Conservation (phyloP, 2,888 invertebrate genomes). For the Drosophila basisetae region DNA sequence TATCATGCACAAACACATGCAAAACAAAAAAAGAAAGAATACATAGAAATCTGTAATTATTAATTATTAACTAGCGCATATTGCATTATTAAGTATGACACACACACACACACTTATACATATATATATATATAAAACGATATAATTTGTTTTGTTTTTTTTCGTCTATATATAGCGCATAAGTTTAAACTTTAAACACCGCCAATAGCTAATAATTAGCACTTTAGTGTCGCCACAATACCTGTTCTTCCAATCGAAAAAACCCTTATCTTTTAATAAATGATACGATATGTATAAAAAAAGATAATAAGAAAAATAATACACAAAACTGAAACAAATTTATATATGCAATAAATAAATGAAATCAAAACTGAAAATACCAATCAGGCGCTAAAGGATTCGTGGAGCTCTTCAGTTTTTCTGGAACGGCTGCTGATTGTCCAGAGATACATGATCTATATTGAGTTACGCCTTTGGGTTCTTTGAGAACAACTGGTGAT, state of each 20-base stretch:
- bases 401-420: background rate
- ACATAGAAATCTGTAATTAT: constrained; percentile 53
- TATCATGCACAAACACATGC: constrained; percentile 18
- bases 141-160: constrained; percentile 59
- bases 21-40: constrained; percentile 18
- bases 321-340: constrained; percentile 66
- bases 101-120: constrained; percentile 11
- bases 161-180: constrained; percentile 49
- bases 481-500: background rate
- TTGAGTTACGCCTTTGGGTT: background rate
- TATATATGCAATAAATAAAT: constrained; percentile 80
- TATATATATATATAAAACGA: constrained; percentile 29
- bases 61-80: constrained; percentile 60
- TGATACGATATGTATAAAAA: constrained; percentile 46
- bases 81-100: constrained; percentile 56
- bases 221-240: constrained; percentile 80
- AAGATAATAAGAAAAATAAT: constrained; percentile 17
- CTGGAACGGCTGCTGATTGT: background rate
- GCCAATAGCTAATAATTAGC: constrained; percentile 81
- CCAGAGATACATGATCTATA: background rate
- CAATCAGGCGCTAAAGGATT: background rate
- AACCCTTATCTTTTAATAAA: constrained; percentile 62
- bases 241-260: constrained; percentile 78
- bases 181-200: constrained; percentile 80
- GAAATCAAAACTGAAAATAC: constrained; percentile 58